phyloP scores from a whole-genome alignment of 2,113 vertebrate species.

The Gallinago jamesoni region DNA sequence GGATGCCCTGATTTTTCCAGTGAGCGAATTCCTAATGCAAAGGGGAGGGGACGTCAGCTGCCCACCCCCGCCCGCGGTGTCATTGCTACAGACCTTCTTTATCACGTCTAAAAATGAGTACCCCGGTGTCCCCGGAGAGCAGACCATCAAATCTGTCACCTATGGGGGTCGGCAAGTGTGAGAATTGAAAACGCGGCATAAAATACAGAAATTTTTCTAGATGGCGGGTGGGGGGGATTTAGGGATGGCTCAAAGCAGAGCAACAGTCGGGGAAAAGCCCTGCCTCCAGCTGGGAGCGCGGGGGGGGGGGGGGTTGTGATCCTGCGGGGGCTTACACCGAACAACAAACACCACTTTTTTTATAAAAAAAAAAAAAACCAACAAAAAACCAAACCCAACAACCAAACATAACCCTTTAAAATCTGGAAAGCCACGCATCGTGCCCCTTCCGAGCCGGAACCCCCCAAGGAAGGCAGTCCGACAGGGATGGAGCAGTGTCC shows the following conservation, averaged over 20 bases:
- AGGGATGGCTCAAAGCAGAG: background rate
- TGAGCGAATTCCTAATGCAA: background rate
- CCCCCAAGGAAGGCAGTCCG: accelerated
- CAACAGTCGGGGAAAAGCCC: background rate
- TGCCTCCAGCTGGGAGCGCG: accelerated
- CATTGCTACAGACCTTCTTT: too few species aligned
- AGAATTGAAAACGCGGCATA: accelerated
- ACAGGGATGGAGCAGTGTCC: too few species aligned
- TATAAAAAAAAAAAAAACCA: background rate
- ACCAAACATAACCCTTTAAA: background rate
- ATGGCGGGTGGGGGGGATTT: too few species aligned
- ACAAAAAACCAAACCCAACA: too few species aligned
- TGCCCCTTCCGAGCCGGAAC: background rate
- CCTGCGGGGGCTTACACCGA: background rate
- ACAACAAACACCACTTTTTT: background rate
- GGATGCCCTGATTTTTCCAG: background rate
- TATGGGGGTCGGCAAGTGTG: background rate
- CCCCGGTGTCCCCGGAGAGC: background rate
- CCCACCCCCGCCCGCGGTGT: background rate
- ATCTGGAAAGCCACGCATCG: background rate
- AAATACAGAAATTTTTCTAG: background rate
- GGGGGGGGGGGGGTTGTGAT: background rate
- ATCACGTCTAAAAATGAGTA: background rate
- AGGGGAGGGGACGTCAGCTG: accelerated
- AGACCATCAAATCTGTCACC: too few species aligned